These are phyloP conservation scores for Limosa lapponica DNA, from an alignment of 2,797 vertebrate genomes.

Conservation along the genomic window DNA sequence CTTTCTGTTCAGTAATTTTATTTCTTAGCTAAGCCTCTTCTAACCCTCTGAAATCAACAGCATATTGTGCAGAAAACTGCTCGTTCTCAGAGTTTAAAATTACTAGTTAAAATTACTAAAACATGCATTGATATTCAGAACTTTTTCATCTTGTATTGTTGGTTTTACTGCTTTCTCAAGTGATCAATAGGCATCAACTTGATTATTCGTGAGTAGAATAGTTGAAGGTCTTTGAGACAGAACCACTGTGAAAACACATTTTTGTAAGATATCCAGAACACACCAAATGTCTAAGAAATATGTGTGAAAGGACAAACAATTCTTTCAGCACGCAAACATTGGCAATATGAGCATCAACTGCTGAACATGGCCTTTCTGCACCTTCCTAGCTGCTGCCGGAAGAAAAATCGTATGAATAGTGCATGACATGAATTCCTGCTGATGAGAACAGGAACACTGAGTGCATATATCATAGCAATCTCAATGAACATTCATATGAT, in stretches of 20 bases:
- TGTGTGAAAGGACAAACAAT: background rate
- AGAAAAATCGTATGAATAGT: background rate
- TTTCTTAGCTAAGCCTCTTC: too few relatives aligned
- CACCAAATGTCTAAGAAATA: background rate
- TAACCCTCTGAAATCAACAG: too few relatives aligned
- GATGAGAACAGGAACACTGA: background rate
- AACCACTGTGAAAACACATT: background rate
- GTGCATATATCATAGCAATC: background rate
- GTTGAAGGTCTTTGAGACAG: background rate
- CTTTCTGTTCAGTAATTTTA: too few relatives aligned
- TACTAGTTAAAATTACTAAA: background rate
- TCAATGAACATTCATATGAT: background rate
- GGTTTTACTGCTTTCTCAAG: background rate
- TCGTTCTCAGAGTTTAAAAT: too few relatives aligned
- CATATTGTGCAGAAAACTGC: too few relatives aligned
- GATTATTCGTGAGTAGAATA: background rate
- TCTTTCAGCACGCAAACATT: background rate
- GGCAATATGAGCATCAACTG: background rate
- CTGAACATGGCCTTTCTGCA: background rate
- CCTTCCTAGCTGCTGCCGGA: background rate
- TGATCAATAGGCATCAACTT: background rate
- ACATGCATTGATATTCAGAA: background rate
- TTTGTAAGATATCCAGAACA: background rate
- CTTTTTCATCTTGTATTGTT: background rate
- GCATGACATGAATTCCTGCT: background rate